Evolutionary conservation across 2,797 vertebrate species (phyloP), one percentile per base, ranked within the genome.

Genomic region (Okamejei kenojei): DNA sequence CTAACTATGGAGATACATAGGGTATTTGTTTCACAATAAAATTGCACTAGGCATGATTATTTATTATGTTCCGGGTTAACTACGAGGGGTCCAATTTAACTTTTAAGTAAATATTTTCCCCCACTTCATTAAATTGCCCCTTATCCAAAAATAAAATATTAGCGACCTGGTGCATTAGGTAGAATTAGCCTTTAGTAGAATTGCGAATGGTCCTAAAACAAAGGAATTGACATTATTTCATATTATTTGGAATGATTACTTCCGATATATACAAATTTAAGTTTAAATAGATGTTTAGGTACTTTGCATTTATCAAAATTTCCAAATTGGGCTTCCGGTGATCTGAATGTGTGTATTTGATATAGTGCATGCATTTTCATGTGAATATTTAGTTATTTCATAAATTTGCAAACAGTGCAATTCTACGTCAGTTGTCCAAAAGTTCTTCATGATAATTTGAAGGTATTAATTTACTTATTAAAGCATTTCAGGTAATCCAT

Each of bases 51-150:
- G 63, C 84, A 32, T 68, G 2, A 21, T 88, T 5, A 35, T 35
- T 35, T 88, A 8, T 65, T 35, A 8, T 35, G 61, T 88, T 88
- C 0, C 15, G 84, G 35, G 63, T 68, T 88, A 88, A 63, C 84
- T 88, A 19, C n/a, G 61, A 88, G 65, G 61, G 84, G 19, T 88
- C 32, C 84, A 88, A 35, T 88, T 4, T n/a, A 88, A 68, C 84
- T 35, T 84, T 63, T 32, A 65, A 54, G 38, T 26, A 8, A 81
- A 81, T 38, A 58, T 13, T 68, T 68, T 17, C 65, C n/a, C 17
- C 71, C 19, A 21, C 23, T 68, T 68, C 63, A 68, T 68, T 68
- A 68, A 35, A 88, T 35, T 65, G 61, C 21, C 61, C n/a, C n/a
- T 88, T 88, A n/a, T 19, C 82, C 26, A 17, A 13, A 65, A 35